Conservation (phyloP, 2,113 vertebrate species). For the Drymodes brunneopygia region DNA sequence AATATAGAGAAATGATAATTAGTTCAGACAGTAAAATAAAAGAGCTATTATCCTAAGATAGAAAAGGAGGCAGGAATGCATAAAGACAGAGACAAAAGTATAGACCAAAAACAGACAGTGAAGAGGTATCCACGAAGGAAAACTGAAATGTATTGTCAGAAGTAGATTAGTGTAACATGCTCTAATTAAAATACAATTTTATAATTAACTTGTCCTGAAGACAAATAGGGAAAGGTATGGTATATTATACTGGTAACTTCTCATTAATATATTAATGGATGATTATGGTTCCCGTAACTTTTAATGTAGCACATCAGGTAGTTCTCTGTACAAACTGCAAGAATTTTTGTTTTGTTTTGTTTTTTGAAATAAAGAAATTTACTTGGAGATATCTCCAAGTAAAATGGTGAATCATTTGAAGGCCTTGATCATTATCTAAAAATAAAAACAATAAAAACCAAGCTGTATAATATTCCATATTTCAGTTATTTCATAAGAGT, state of each 20-base stretch:
- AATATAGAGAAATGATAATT: slow-evolving; percentile 13
- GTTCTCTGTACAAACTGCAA: not conserved
- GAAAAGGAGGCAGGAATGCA: not conserved
- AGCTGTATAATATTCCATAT: not conserved
- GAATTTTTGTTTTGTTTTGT: not conserved
- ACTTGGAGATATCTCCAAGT: not conserved
- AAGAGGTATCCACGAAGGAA: not conserved
- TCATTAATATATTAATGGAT: not conserved
- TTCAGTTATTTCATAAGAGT: not conserved
- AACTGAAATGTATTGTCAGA: not conserved
- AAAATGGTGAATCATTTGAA: not conserved
- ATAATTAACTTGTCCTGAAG: not conserved
- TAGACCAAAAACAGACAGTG: not conserved
- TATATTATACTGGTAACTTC: not conserved
- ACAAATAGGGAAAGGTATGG: not conserved
- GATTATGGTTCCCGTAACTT: not conserved
- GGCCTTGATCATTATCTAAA: not conserved
- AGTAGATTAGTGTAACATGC: not conserved
- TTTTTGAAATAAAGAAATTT: not conserved
- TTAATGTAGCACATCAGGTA: not conserved
- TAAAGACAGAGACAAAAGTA: not conserved
- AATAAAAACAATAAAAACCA: rapidly evolving
- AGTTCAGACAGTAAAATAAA: slow-evolving; percentile 27
- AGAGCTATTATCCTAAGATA: not conserved
- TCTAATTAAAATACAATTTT: not conserved